A percentile compares a stretch with the other conserved stretches of the same genome.
These are phyloP conservation scores for Chiloscyllium punctatum DNA, from an alignment of 2,797 vertebrate species.

Conservation along the genomic window DNA sequence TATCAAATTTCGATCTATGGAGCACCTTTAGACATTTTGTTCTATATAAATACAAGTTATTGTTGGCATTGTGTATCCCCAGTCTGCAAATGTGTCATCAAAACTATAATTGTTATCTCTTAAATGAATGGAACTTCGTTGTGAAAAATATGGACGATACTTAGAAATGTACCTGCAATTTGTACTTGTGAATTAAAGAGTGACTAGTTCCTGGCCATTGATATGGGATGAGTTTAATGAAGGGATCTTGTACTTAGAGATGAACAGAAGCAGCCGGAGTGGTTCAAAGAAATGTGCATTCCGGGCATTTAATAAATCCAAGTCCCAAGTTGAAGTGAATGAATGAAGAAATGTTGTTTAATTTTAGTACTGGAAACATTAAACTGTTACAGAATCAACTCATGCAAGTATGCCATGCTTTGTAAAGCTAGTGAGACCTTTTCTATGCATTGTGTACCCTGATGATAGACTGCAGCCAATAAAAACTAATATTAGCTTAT, in stretches of 20 bases:
- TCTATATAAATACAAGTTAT: not conserved
- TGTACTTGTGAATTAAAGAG: not conserved
- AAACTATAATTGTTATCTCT: not conserved
- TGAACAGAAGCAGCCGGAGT: not conserved
- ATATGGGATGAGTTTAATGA: constrained; percentile 5
- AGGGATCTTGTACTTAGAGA: not conserved
- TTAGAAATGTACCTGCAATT: not conserved
- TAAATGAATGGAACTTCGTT: not conserved
- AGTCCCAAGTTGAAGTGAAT: not conserved
- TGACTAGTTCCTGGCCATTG: not conserved
- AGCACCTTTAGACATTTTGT: not conserved
- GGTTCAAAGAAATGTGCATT: not conserved
- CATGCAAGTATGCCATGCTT: not conserved
- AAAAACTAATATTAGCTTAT: not conserved
- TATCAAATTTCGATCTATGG: not conserved
- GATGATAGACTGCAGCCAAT: not conserved
- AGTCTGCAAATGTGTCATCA: not conserved
- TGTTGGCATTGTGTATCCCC: not conserved
- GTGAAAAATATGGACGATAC: not conserved
- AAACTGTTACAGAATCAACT: not conserved
- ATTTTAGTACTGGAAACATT: not conserved
- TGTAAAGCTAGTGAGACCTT: not conserved
- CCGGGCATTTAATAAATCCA: not conserved
- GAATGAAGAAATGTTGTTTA: not conserved
- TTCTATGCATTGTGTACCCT: not conserved